Conservation (phyloP, 2,797 vertebrate genomes). For the Poecilia gillii region DNA sequence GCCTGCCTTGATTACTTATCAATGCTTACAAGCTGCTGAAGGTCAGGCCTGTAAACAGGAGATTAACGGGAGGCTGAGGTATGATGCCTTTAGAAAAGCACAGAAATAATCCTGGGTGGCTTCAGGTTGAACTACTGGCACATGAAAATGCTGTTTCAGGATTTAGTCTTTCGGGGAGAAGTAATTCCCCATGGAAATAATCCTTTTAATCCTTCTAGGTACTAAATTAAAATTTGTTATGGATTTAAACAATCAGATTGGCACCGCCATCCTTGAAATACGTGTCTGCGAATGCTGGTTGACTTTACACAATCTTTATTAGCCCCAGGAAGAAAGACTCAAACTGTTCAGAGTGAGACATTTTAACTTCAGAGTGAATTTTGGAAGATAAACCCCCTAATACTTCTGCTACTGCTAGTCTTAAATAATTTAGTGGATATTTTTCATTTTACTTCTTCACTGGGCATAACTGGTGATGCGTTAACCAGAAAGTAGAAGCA, state of each 20-base stretch:
- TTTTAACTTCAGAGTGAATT: background rate
- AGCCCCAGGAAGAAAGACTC: background rate
- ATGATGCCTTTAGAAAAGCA: background rate
- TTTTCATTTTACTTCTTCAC: background rate
- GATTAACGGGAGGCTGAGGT: conserved; percentile 2
- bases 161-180: conserved; percentile 7
- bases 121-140: conserved; percentile 20
- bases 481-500: background rate
- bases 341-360: background rate
- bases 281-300: background rate
- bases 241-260: background rate
- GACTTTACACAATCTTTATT: background rate
- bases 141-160: background rate
- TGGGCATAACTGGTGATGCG: background rate
- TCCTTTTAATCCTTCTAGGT: background rate
- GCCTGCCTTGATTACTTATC: conserved; percentile 43
- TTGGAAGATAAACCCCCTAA: background rate
- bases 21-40: conserved; percentile 37
- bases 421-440: background rate
- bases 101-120: conserved; percentile 16
- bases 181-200: background rate
- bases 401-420: background rate
- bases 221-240: background rate
- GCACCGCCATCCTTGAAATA: background rate
- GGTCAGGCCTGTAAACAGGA: conserved; percentile 36